Percentiles rank a stretch among this genome's conserved stretches.
These are phyloP conservation scores for Hippocampus zosterae DNA, from an alignment of 2,113 vertebrate species.

Conservation along the genomic window DNA sequence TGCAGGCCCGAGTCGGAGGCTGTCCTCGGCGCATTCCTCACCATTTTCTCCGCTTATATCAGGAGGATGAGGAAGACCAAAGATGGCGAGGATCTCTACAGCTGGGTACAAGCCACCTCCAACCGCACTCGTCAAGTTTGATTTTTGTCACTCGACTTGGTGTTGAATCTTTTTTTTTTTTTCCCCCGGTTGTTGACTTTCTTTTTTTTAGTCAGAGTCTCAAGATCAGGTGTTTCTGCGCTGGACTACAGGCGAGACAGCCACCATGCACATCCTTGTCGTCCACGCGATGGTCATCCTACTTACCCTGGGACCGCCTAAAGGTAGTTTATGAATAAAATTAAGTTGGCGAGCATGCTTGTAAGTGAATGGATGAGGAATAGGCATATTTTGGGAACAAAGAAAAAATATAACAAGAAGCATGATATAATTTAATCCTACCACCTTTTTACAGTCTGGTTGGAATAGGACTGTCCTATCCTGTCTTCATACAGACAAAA, in stretches of 20 bases:
- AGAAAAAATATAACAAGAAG: no score
- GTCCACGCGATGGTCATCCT: conserved; percentile 98
- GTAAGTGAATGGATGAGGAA: no score
- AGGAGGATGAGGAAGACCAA: conserved; percentile 94
- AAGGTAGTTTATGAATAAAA: conserved; percentile 65
- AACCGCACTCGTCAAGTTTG: not conserved
- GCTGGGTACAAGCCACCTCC: conserved; percentile 78
- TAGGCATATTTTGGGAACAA: not conserved
- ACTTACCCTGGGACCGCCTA: conserved; percentile 88
- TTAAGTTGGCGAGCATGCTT: not conserved
- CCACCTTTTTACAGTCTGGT: no score
- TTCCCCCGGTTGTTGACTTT: not conserved
- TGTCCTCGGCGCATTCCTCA: conserved; percentile 85
- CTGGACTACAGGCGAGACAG: conserved; percentile 92
- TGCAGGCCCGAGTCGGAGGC: conserved; percentile 81
- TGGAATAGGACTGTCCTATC: no score
- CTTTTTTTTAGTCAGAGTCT: conserved; percentile 82
- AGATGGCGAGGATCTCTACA: conserved; percentile 96
- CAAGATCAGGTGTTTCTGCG: conserved; percentile 98
- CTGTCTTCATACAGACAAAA: no score
- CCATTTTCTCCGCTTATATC: conserved; percentile 88
- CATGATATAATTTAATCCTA: no score
- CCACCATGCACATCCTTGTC: conserved; percentile 97
- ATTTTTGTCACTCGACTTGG: not conserved
- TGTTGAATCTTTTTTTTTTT: not conserved